Evolutionary conservation across 2,888 invertebrate genomes (phyloP).

Genomic region (Abscondita cerata): DNA sequence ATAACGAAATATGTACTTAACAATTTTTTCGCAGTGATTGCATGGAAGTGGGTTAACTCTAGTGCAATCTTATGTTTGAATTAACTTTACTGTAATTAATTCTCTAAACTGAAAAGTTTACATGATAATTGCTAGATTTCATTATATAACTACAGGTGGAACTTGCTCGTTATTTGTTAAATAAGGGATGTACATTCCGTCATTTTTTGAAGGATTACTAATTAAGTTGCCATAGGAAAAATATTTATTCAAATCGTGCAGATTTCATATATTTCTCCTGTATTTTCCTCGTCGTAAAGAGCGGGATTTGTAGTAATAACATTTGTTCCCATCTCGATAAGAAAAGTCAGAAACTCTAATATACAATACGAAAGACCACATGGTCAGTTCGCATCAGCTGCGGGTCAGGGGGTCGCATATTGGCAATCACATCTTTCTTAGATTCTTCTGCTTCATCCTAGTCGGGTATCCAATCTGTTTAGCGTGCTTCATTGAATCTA

Average conservation of each 20-base stretch:
- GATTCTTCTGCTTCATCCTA: constrained; percentile 50
- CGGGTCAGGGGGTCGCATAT: constrained; percentile 52
- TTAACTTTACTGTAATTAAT: constrained; percentile 27
- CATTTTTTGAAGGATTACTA: not conserved
- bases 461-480: constrained; percentile 58
- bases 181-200: not conserved
- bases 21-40: too few species aligned
- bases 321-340: constrained; percentile 24
- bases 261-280: too few species aligned
- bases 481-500: constrained; percentile 57
- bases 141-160: not conserved
- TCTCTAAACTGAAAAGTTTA: constrained; percentile 15
- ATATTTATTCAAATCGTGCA: not conserved
- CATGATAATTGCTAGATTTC: constrained; percentile 10
- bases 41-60: too few species aligned
- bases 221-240: not conserved
- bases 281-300: too few species aligned
- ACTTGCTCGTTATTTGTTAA: not conserved
- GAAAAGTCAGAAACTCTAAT: constrained; percentile 35
- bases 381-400: constrained; percentile 56
- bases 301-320: too few species aligned
- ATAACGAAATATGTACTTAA: too few species aligned
- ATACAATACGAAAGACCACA: constrained; percentile 46
- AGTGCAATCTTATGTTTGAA: constrained; percentile 14
- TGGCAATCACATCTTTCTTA: constrained; percentile 52